phyloP scores from a whole-genome alignment of 2,113 vertebrate species.

The Turnix velox region DNA sequence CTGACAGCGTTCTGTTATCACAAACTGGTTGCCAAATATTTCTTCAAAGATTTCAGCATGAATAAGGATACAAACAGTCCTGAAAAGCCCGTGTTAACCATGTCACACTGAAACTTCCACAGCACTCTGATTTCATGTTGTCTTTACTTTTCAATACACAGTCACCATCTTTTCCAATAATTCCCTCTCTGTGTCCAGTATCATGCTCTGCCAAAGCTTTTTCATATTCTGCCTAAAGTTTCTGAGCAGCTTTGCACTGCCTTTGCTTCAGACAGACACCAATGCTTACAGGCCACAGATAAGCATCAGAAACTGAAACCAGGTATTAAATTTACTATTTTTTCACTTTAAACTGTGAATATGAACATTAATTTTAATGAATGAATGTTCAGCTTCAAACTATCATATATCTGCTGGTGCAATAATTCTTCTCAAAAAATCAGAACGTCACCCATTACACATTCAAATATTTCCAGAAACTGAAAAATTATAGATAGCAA shows the following conservation, averaged over 20 bases:
- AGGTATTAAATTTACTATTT: neutral
- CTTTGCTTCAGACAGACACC: neutral
- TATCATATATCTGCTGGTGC: neutral
- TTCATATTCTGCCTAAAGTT: neutral
- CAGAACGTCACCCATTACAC: neutral
- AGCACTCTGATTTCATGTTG: accelerated
- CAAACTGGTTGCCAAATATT: neutral
- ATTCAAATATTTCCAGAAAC: neutral
- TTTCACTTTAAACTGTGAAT: neutral
- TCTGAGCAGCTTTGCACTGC: neutral
- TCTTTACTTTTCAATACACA: neutral
- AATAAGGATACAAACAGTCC: neutral
- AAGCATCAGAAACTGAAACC: neutral
- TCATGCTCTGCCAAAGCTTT: neutral
- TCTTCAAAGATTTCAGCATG: neutral
- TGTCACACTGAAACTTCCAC: neutral
- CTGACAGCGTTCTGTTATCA: neutral
- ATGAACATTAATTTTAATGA: neutral
- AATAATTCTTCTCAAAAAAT: neutral
- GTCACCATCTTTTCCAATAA: neutral
- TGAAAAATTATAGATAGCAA: neutral
- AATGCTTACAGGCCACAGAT: neutral
- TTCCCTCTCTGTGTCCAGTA: neutral
- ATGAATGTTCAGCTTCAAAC: neutral
- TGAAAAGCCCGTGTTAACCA: neutral